Conservation (phyloP, 2,797 vertebrate genomes). For the Arnoldichthys spilopterus region DNA sequence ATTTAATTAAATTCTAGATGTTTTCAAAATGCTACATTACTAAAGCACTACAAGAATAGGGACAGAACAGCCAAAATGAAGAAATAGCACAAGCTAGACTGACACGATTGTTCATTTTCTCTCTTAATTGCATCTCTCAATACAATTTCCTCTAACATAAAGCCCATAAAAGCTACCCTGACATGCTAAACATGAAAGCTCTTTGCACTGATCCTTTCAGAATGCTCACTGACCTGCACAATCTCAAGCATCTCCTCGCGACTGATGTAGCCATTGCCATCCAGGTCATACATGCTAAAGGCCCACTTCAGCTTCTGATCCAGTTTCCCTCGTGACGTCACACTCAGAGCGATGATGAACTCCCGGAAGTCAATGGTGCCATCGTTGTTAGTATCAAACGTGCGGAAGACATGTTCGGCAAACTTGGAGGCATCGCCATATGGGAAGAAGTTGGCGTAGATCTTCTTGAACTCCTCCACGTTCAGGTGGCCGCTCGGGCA, state of each 20-base stretch:
- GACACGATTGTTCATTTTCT: neutral
- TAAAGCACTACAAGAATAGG: neutral
- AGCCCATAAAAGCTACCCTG: neutral
- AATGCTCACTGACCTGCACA: conserved; percentile 76
- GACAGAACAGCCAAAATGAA: neutral
- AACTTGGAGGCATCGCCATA: conserved; percentile 86
- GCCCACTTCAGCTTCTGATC: conserved; percentile 88
- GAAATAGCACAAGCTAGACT: neutral
- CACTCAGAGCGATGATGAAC: conserved; percentile 86
- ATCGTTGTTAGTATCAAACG: conserved; percentile 83
- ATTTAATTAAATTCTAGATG: neutral
- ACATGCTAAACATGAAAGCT: neutral
- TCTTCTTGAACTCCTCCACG: conserved; percentile 87
- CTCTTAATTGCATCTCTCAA: neutral
- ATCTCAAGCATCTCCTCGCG: conserved; percentile 86
- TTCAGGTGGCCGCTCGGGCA: conserved; percentile 84
- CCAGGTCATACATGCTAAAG: conserved; percentile 87
- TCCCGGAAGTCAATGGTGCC: conserved; percentile 87
- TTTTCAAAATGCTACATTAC: neutral
- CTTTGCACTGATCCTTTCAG: neutral
- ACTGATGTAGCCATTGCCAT: conserved; percentile 86
- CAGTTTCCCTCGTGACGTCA: conserved; percentile 83
- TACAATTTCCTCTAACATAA: neutral
- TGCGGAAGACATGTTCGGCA: conserved; percentile 85
- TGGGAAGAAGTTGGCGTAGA: conserved; percentile 86